phyloP scores from a whole-genome alignment of 2,113 vertebrate species.

The Ovis canadensis region DNA sequence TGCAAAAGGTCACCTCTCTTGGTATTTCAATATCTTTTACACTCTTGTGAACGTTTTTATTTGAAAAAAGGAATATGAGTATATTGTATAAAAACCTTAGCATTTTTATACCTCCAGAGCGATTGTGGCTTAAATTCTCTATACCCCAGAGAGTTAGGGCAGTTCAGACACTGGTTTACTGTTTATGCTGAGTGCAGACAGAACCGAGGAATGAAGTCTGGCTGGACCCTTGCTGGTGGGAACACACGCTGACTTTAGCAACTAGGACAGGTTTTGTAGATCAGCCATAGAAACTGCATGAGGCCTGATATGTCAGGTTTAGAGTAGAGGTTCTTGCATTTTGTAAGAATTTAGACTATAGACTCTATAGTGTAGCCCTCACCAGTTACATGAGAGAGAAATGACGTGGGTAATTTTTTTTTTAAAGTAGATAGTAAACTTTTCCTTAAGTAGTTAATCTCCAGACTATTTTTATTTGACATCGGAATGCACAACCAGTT shows the following conservation, averaged over 20 bases:
- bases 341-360: neutral
- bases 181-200: neutral
- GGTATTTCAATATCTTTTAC: conserved; percentile 35
- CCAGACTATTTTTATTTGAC: conserved; percentile 29
- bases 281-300: neutral
- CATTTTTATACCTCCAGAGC: neutral
- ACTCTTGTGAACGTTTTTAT: conserved; percentile 19
- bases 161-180: neutral
- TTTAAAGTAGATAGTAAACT: neutral
- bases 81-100: neutral
- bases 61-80: conserved; percentile 5
- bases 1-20: conserved; percentile 42
- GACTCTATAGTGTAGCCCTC: neutral
- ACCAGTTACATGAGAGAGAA: neutral
- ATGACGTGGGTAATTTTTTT: neutral
- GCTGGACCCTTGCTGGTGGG: neutral
- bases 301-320: neutral
- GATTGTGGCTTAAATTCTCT: neutral
- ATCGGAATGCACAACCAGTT: neutral
- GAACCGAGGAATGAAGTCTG: neutral
- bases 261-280: neutral
- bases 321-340: neutral
- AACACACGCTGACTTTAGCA: neutral
- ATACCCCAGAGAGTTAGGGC: neutral
- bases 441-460: conserved; percentile 30